Evolutionary conservation across 2,888 invertebrate genomes (phyloP).

Genomic region (Drosophila mercatorum): DNA sequence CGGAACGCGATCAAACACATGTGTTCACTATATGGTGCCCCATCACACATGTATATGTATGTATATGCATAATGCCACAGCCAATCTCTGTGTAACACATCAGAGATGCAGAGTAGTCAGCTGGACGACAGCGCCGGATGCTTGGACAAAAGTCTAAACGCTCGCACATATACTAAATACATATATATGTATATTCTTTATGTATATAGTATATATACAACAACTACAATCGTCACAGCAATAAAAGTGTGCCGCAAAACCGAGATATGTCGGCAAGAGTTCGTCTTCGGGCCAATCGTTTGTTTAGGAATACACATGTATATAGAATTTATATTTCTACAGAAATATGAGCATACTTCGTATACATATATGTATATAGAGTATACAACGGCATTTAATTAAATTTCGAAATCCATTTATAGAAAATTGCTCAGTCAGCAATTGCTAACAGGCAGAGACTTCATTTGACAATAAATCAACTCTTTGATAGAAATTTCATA

Average conservation of each 20-base stretch:
- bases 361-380: conserved; percentile 21
- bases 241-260: conserved; percentile 66
- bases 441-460: not conserved
- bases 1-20: conserved; percentile 37
- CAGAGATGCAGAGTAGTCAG: conserved; percentile 43
- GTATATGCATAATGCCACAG: conserved; percentile 19
- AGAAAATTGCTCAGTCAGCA: conserved; percentile 22
- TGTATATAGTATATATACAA: conserved; percentile 13
- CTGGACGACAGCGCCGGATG: conserved; percentile 66
- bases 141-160: conserved; percentile 35
- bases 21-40: conserved; percentile 57
- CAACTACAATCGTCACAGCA: conserved; percentile 40
- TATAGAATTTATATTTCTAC: not conserved
- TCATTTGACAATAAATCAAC: not conserved
- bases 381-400: conserved; percentile 26
- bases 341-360: not conserved
- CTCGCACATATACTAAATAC: conserved; percentile 3
- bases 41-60: conserved; percentile 18
- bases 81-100: conserved; percentile 59
- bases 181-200: conserved; percentile 10
- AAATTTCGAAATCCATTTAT: conserved; percentile 54
- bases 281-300: conserved; percentile 28
- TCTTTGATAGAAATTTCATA: too few relatives aligned
- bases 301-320: conserved; percentile 17
- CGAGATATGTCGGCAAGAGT: conserved; percentile 47